phyloP scores from a whole-genome alignment of 2,888 invertebrate genomes.

The Orchesella flavescens region DNA sequence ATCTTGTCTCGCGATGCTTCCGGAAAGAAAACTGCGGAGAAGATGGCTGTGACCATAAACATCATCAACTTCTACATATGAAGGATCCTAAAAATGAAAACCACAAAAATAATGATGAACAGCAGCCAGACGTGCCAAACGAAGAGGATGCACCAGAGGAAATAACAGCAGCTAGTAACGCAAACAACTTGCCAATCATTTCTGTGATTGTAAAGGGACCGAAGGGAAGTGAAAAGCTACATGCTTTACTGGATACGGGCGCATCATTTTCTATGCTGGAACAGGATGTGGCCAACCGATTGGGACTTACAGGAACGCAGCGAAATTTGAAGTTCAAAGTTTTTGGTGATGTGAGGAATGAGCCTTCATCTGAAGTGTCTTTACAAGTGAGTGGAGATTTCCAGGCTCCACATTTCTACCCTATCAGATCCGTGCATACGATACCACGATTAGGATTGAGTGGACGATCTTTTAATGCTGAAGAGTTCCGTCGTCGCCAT shows the following conservation, averaged over 20 bases:
- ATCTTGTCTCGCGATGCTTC: not conserved
- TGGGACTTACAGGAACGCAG: too few species aligned
- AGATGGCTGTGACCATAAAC: not conserved
- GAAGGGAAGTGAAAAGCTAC: not conserved
- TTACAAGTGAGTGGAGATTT: not conserved
- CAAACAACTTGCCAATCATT: not conserved
- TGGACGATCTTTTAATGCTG: not conserved
- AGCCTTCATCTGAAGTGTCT: not conserved
- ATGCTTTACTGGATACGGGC: not conserved
- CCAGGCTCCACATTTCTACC: too few species aligned
- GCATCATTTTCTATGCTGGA: not conserved
- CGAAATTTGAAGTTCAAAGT: too few species aligned
- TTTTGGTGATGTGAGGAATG: not conserved
- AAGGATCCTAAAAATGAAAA: not conserved
- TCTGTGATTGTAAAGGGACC: not conserved
- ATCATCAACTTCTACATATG: not conserved
- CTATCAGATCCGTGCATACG: not conserved
- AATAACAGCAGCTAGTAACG: not conserved
- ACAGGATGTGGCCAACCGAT: too few species aligned
- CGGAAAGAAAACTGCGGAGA: not conserved
- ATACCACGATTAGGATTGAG: not conserved
- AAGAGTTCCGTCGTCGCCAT: not conserved
- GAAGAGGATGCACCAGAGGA: not conserved
- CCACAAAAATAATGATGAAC: not conserved
- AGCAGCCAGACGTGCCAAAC: not conserved